These are phyloP conservation scores for Apis dorsata DNA, from an alignment of 1,140 invertebrate genomes.

Conservation along the genomic window DNA sequence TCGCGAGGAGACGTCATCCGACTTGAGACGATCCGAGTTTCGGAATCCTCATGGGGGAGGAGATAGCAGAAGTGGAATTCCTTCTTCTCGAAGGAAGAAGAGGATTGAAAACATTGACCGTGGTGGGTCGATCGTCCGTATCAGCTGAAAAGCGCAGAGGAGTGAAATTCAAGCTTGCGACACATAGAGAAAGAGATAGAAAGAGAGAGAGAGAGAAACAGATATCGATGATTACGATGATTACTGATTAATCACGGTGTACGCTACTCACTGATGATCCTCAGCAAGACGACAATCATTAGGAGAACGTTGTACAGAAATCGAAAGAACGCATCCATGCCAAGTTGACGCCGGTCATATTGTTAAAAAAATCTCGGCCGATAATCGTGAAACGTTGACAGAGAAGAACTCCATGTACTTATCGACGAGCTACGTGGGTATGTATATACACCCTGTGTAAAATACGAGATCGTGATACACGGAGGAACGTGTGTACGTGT, in stretches of 20 bases:
- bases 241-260: neutral
- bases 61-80: neutral
- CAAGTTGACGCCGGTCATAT: constrained; percentile 65
- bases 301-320: constrained; percentile 69
- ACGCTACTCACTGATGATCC: constrained; percentile 72
- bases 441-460: neutral
- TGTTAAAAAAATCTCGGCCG: constrained; percentile 49
- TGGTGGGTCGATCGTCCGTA: neutral
- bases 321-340: constrained; percentile 68
- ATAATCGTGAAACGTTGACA: constrained; percentile 48
- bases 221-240: neutral
- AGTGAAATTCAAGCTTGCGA: constrained; percentile 13
- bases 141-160: neutral
- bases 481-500: constrained; percentile 35
- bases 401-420: constrained; percentile 20
- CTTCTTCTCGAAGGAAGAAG: neutral
- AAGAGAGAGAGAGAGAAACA: neutral
- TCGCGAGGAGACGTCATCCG: neutral
- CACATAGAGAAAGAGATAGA: neutral
- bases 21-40: no score
- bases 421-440: constrained; percentile 38
- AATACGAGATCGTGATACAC: neutral
- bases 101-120: constrained; percentile 31
- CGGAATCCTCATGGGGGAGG: no score
- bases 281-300: constrained; percentile 63